Conservation (phyloP, 2,113 vertebrate species). For the Lichenostomus cassidix region DNA sequence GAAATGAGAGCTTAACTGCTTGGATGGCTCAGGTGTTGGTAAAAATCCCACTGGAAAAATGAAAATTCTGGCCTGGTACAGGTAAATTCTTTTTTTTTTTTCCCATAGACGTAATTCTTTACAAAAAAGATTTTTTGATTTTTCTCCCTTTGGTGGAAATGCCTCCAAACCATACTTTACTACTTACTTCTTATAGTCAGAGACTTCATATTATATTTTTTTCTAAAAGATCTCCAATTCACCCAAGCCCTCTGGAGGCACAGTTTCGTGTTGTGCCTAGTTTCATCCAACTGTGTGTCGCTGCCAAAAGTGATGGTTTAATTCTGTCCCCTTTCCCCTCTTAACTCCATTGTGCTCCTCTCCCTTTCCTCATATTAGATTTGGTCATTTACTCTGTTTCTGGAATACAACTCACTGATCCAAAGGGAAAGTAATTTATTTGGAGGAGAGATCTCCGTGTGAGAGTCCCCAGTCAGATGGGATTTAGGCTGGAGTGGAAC, state of each 20-base stretch:
- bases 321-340: conserved; percentile 12
- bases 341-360: background rate
- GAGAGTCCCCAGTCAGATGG: background rate
- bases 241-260: background rate
- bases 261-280: conserved; percentile 13
- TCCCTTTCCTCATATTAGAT: background rate
- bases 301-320: conserved; percentile 32
- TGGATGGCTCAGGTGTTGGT: background rate
- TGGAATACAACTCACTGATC: conserved; percentile 33
- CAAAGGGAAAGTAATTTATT: background rate
- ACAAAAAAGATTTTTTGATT: background rate
- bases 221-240: background rate
- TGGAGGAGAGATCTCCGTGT: background rate
- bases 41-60: background rate
- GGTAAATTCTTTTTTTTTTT: background rate
- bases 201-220: background rate
- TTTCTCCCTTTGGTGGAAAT: background rate
- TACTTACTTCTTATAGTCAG: background rate
- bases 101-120: background rate
- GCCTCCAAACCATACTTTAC: background rate
- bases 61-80: background rate
- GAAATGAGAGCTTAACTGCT: background rate
- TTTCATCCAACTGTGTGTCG: background rate
- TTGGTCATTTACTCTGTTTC: background rate
- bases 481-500: background rate